These are phyloP conservation scores for Notolepis coatsorum DNA, from an alignment of 2,797 vertebrate genomes.

Conservation along the genomic window DNA sequence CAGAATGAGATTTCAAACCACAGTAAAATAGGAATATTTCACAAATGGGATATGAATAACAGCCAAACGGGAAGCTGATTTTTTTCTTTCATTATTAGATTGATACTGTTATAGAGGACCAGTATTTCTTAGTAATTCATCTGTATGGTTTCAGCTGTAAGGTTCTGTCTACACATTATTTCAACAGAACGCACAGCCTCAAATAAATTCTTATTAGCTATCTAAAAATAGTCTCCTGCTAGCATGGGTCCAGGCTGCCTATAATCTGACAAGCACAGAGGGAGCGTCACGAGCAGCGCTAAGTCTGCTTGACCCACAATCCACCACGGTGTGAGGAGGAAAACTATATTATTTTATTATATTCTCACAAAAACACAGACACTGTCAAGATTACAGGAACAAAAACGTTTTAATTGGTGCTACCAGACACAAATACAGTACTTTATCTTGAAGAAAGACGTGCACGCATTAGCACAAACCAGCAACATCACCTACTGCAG, in stretches of 20 bases:
- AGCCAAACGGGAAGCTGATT: conserved; percentile 26
- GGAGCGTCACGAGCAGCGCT: conserved; percentile 58
- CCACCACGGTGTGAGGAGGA: conserved; percentile 46
- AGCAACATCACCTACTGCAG: too few relatives aligned
- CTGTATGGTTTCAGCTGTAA: conserved; percentile 52
- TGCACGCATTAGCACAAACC: too few relatives aligned
- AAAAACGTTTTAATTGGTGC: too few relatives aligned
- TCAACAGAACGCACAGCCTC: conserved; percentile 59
- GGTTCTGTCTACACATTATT: conserved; percentile 67
- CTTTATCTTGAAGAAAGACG: too few relatives aligned
- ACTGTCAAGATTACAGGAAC: too few relatives aligned
- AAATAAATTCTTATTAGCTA: conserved; percentile 78
- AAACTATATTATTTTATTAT: conserved; percentile 33
- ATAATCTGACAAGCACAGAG: conserved; percentile 72
- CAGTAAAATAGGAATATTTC: conserved; percentile 59
- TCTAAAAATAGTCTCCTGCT: conserved; percentile 77
- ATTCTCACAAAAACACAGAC: conserved; percentile 14
- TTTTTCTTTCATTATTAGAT: conserved; percentile 21
- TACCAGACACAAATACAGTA: too few relatives aligned
- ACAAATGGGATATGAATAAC: conserved; percentile 47
- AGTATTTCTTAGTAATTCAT: conserved; percentile 55
- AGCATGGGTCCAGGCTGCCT: conserved; percentile 59
- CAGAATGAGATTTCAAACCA: conserved; percentile 62
- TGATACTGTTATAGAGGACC: conserved; percentile 40
- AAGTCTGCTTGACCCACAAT: conserved; percentile 40